Evolutionary conservation across 2,113 vertebrate genomes (phyloP).

Genomic region (Cololabis saira): DNA sequence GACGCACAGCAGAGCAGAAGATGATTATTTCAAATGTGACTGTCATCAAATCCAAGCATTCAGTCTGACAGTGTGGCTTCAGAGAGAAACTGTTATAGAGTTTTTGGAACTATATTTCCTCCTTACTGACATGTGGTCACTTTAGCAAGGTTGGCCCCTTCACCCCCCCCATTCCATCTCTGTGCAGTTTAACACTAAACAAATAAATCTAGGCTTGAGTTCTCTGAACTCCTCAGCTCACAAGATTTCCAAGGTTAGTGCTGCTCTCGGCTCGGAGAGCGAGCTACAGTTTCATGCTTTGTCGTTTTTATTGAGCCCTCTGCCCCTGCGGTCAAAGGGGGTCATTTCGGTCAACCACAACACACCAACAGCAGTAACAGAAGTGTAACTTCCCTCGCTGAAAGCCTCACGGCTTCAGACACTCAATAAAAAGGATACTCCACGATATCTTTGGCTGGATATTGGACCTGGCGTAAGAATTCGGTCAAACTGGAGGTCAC

Average conservation of each 20-base stretch:
- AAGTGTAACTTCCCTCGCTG: conserved; percentile 25
- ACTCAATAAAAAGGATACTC: conserved; percentile 36
- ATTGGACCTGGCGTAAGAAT: conserved; percentile 16
- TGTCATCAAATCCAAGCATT: conserved; percentile 36
- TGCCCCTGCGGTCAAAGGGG: conserved; percentile 36
- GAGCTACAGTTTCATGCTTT: conserved; percentile 71
- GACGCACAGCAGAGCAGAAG: conserved; percentile 21
- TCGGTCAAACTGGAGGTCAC: conserved; percentile 11
- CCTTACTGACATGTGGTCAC: conserved; percentile 22
- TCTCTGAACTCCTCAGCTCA: conserved; percentile 57
- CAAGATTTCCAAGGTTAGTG: conserved; percentile 58
- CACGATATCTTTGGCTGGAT: conserved; percentile 11
- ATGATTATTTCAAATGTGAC: conserved; percentile 21
- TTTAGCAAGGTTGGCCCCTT: conserved; percentile 48
- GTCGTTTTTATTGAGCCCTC: conserved; percentile 63
- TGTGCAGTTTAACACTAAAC: conserved; percentile 51
- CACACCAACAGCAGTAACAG: conserved; percentile 43
- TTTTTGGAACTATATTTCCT: too few species aligned
- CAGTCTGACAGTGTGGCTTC: conserved; percentile 1
- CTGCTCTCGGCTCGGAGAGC: conserved; percentile 37
- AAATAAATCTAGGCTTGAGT: conserved; percentile 63
- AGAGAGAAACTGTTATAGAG: too few species aligned
- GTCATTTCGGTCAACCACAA: conserved; percentile 42
- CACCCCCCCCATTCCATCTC: too few species aligned
- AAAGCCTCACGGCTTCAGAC: conserved; percentile 23